phyloP scores from a whole-genome alignment of 2,797 vertebrate species.

The Margarornis squamiger region DNA sequence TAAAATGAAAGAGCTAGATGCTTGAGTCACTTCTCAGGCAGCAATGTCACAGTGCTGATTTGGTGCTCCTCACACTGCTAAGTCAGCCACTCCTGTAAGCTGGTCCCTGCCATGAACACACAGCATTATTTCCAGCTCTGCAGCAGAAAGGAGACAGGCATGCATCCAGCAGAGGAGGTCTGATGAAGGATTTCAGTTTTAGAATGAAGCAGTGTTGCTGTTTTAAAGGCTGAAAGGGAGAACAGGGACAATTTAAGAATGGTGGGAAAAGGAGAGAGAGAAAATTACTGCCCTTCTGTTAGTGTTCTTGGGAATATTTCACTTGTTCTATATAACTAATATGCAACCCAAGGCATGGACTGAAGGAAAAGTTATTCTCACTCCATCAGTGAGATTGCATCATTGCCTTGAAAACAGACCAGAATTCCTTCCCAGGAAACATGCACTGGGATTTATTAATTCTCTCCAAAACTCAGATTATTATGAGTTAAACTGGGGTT shows the following conservation, averaged over 20 bases:
- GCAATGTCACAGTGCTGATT: not conserved
- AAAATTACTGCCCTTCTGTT: not conserved
- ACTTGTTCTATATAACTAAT: not conserved
- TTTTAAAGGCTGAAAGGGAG: not conserved
- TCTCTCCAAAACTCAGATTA: slow-evolving; percentile 27
- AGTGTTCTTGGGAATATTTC: slow-evolving; percentile 25
- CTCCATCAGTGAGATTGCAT: slow-evolving; percentile 38
- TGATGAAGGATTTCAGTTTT: not conserved
- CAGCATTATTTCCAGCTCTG: not conserved
- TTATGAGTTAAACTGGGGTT: slow-evolving; percentile 2
- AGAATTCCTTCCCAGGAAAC: slow-evolving; percentile 33
- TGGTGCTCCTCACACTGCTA: not conserved
- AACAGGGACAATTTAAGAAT: not conserved
- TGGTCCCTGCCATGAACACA: not conserved
- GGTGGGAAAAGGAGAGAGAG: not conserved
- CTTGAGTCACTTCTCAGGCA: not conserved
- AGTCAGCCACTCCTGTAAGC: not conserved
- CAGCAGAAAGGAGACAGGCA: not conserved
- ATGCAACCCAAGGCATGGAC: not conserved
- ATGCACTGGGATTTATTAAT: slow-evolving; percentile 39
- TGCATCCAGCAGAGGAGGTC: not conserved
- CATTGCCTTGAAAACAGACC: slow-evolving; percentile 21
- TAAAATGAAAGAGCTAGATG: not conserved
- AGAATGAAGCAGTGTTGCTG: not conserved
- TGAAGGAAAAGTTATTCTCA: slow-evolving; percentile 18